Evolutionary conservation across 2,888 invertebrate genomes (phyloP).

Genomic region (Nesidiocoris tenuis): DNA sequence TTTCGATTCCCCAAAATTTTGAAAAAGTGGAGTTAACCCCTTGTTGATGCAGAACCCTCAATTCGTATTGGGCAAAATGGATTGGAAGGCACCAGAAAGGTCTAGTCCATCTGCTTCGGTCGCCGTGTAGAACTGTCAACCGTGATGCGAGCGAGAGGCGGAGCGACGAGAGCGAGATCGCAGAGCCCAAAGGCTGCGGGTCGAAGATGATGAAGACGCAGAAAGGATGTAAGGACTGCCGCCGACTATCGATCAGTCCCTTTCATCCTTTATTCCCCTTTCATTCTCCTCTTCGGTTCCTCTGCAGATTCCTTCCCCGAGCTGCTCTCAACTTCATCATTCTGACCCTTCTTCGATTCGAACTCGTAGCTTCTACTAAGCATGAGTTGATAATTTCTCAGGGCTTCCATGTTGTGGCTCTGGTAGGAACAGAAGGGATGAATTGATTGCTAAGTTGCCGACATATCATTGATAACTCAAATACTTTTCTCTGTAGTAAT

Average conservation of each 20-base stretch:
- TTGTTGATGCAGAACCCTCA: no score
- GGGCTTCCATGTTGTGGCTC: conserved; percentile 4
- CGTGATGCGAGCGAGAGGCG: not conserved
- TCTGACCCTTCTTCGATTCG: not conserved
- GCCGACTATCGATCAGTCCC: conserved; percentile 30
- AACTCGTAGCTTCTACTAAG: not conserved
- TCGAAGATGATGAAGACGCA: conserved; percentile 11
- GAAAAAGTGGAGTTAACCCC: no score
- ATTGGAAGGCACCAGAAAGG: no score
- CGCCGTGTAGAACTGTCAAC: not conserved
- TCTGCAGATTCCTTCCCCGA: not conserved
- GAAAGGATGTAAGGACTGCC: conserved; percentile 22
- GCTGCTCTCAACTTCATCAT: not conserved
- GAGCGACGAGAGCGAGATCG: not conserved
- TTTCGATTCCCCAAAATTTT: no score
- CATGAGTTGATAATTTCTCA: conserved; percentile 4
- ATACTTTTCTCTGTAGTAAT: no score
- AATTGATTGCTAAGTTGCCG: no score
- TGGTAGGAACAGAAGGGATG: no score
- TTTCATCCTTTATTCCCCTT: conserved; percentile 1
- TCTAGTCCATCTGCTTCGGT: not conserved
- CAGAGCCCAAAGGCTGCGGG: not conserved
- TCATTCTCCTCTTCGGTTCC: conserved; percentile 1
- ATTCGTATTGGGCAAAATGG: no score
- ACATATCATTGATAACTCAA: no score